Percentiles rank a stretch among this genome's conserved stretches.
phyloP scores from a whole-genome alignment of 2,888 invertebrate genomes.

The Danaus chrysippus region DNA sequence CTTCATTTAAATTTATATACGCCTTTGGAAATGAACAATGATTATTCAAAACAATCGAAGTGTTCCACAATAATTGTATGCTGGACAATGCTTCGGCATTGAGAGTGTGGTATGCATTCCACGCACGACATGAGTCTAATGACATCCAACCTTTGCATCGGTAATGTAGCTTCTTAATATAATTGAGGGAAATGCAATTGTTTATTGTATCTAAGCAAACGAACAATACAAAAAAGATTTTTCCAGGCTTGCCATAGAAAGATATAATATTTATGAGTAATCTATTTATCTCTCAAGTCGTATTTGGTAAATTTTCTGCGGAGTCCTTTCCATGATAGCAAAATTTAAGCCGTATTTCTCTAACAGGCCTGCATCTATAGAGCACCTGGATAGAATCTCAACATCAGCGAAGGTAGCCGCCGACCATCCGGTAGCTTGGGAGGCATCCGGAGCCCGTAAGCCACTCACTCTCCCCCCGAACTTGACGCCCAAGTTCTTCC shows the following conservation, averaged over 20 bases:
- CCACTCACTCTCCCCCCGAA: constrained; percentile 93
- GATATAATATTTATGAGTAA: too few species aligned
- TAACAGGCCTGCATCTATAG: constrained; percentile 88
- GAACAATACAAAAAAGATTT: not conserved
- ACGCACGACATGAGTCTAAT: constrained; percentile 8
- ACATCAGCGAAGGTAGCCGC: constrained; percentile 68
- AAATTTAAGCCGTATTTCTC: constrained; percentile 26
- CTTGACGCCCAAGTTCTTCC: constrained; percentile 93
- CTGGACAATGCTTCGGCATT: constrained; percentile 12
- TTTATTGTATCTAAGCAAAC: not conserved
- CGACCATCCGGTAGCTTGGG: constrained; percentile 76
- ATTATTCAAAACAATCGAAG: not conserved
- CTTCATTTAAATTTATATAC: too few species aligned
- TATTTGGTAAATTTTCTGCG: constrained; percentile 3
- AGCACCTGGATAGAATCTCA: constrained; percentile 88
- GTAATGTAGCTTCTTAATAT: not conserved
- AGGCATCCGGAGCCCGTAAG: constrained; percentile 81
- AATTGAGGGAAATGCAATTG: not conserved
- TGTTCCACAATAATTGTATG: not conserved
- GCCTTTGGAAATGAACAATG: constrained; percentile 1
- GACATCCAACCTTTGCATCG: constrained; percentile 1
- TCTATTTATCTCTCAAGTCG: not conserved
- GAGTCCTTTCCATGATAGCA: not conserved
- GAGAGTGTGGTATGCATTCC: constrained; percentile 11
- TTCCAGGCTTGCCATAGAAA: not conserved